A percentile compares a stretch with the other conserved stretches of the same genome.
phyloP scores from a whole-genome alignment of 2,888 invertebrate genomes.

The Microchrysa polita region DNA sequence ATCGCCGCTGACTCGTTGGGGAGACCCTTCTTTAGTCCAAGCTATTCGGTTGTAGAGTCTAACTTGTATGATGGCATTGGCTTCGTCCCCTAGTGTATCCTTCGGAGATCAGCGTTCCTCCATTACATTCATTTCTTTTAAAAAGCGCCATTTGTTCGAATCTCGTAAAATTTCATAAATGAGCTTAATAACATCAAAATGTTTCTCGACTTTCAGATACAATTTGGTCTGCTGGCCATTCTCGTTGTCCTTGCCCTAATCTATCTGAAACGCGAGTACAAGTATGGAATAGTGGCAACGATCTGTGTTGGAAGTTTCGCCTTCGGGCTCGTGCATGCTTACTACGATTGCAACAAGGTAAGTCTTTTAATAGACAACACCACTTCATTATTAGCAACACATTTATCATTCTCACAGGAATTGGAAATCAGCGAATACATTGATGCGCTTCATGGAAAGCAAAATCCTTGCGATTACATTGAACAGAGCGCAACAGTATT shows the following conservation, averaged over 20 bases:
- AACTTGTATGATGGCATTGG: too few relatives aligned
- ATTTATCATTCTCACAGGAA: background rate
- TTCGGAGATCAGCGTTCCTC: too few relatives aligned
- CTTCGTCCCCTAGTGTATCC: too few relatives aligned
- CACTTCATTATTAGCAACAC: background rate
- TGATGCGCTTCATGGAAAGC: background rate
- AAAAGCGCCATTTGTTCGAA: too few relatives aligned
- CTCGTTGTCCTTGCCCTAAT: background rate
- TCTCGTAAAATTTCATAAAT: too few relatives aligned
- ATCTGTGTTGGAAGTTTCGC: background rate
- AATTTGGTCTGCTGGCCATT: background rate
- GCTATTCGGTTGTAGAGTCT: too few relatives aligned
- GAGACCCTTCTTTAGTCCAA: too few relatives aligned
- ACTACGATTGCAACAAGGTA: background rate
- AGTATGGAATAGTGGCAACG: background rate
- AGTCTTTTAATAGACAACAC: background rate
- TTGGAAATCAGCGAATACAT: background rate
- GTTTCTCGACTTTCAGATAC: background rate
- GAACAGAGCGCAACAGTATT: background rate
- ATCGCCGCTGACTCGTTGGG: too few relatives aligned
- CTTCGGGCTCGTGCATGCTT: background rate
- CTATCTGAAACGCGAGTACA: background rate
- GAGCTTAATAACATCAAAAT: too few relatives aligned
- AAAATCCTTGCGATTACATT: background rate
- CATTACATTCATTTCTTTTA: too few relatives aligned